Evolutionary conservation across 2,797 vertebrate species (phyloP), one percentile per base, ranked within the genome.

Genomic region (Sebastes jordani): DNA sequence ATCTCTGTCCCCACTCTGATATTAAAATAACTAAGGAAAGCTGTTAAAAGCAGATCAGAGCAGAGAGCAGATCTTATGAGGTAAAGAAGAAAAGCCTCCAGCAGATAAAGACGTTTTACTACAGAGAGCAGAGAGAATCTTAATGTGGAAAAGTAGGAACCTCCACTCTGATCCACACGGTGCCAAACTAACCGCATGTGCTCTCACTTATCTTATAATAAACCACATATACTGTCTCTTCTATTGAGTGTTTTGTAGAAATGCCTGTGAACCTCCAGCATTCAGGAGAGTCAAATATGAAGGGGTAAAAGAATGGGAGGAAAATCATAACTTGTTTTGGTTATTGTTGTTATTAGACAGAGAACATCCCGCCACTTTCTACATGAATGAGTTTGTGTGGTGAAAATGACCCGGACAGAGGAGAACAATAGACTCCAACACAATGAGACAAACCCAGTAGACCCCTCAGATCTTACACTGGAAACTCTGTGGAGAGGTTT

Each of bases 351-450:
- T 14, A 5, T 30, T 11, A 65, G 22, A 64, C 23, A 42, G 32
- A 81, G n/a, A 76, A 66, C 8, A 62, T 81, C 87, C 84, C 91
- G 91, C 92, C 92, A 90, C 83, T 92, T 95, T 95, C 90, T 86
- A 86, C 90, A 84, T 92, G 89, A 92, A 7, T 86, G 87, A 70
- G 16, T 86, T 30, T 74, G 74, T 82, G 38, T 65, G 60, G 13
- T 60, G 49, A 49, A 76, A 78, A 64, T 80, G 77, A 84, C n/a
- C 6, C 56, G 76, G 89, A 89, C 87, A 77, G 42, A 70, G 34
- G 61, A 69, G 89, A 87, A 92, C 91, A 92, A 91, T 83, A 11
- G 90, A 58, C 4, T 38, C 25, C 34, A 63, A 13, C n/a, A 73
- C 84, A 84, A 78, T 65, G 80, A 36, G 14, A 34, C 54, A 2